Evolutionary conservation across 2,797 vertebrate species (phyloP), one percentile per base, ranked within the genome.

Genomic region (Sitta carolinensis): DNA sequence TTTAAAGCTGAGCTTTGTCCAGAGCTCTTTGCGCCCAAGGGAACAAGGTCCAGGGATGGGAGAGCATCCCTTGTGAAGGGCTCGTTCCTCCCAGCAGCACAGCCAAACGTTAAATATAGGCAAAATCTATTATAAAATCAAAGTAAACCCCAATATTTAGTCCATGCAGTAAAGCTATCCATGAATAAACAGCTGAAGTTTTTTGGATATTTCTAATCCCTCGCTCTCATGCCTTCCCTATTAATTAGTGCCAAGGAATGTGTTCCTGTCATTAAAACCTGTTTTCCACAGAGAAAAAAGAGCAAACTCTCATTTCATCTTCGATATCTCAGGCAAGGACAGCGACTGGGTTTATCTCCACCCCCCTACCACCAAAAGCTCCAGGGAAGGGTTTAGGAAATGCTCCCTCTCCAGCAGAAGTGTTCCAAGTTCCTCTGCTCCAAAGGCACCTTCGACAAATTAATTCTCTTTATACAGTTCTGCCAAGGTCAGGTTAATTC

Each of bases 371-470:
- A 17, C 26, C 34, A 67, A 5, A 13, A 40, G 59, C 48, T 55
- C 42, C 32, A 19, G 75, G 68, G 45, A 50, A 70, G 38, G 11
- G 16, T 25, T 45, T 21, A 51, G 45, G 45, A 84, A 74, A 15
- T 22, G 47, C 13, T 89, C 51, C 63, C 63, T 57, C 77, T 64
- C 69, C 2, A 0, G 27, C 55, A 95, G 57, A 55, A 61, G 47
- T 13, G 3, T 22, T 69, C 62, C 22, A 7, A 40, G 36, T 42
- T 84, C 30, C 68, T 63, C 54, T 52, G 79, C 48, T 64, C 38
- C 48, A 96, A 94, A 91, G 90, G 54, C 83, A 88, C 93, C 80
- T 93, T 69, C 5, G 0, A 42, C 48, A 73, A 81, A 76, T 69
- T 81, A 81, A 75, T 90, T 80, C 87, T 42, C 63, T 74, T 84